phyloP scores from a whole-genome alignment of 2,797 vertebrate genomes.

The Taenioides sp. region DNA sequence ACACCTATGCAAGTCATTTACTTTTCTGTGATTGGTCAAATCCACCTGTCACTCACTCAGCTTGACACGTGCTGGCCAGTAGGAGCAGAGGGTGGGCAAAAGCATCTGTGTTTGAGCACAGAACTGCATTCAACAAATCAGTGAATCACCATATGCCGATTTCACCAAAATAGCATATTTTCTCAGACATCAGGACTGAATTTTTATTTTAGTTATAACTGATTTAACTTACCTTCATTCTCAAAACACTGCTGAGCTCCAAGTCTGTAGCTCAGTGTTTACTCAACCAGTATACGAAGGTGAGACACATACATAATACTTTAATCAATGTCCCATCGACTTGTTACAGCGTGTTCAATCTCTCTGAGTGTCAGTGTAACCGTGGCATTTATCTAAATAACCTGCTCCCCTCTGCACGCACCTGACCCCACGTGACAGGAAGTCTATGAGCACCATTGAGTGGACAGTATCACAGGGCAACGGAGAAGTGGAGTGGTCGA shows the following conservation, averaged over 20 bases:
- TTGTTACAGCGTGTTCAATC: background rate
- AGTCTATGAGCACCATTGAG: slow-evolving; percentile 7
- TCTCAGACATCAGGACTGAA: too few species aligned
- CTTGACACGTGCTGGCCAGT: background rate
- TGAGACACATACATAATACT: slow-evolving; percentile 4
- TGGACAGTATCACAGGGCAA: slow-evolving; percentile 8
- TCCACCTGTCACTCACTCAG: too few species aligned
- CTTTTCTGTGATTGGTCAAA: too few species aligned
- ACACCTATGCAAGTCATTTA: too few species aligned
- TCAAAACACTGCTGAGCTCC: background rate
- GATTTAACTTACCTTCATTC: background rate
- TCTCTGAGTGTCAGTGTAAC: background rate
- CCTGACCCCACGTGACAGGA: slow-evolving; percentile 9
- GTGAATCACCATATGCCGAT: too few species aligned
- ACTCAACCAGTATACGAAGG: slow-evolving; percentile 1
- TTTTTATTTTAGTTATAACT: background rate
- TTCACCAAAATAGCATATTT: too few species aligned
- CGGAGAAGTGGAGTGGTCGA: slow-evolving; percentile 11
- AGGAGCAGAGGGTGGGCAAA: background rate
- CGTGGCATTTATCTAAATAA: slow-evolving; percentile 12
- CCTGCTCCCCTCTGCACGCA: background rate
- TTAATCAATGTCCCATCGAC: slow-evolving; percentile 6
- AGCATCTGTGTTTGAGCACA: background rate
- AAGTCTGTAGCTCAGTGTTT: background rate
- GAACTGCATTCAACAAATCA: background rate